Base-by-base conservation (phyloP, 2,888 invertebrate genomes). In the Pachymerium ferrugineum region DNA sequence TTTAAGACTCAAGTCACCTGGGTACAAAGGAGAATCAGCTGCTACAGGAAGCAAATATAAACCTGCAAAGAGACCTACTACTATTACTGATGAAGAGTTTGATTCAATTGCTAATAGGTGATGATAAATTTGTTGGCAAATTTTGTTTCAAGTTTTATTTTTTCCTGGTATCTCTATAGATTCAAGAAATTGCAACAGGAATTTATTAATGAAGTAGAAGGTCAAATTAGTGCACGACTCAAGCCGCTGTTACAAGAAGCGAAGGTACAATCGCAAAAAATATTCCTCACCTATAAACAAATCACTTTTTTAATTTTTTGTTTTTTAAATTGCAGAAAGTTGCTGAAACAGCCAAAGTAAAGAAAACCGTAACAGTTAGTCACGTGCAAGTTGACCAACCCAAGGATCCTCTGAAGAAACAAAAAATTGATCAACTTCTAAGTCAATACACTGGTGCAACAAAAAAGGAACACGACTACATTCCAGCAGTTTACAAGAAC, bases 241-340 rank as follows among this genome's bases (percentile, higher is more conserved):
- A 19, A 42, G 54, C 47, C 54, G 19, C 22, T 72, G n/a, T 29
- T 72, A 3, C 72, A 47, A n/a, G 47, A 72, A 72, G 72, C 47
- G n/a, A 72, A 72, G 54, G 72, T 72, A 33, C 16, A n/a, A 12
- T 29, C 19, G 12, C 14, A n/a, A n/a, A n/a, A n/a, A n/a, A n/a
- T 4, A n/a, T 38, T 38, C 8, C 38, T 8, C 8, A 3, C 12
- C 8, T 38, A n/a, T 4, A 8, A 3, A 25, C 12, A 62, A 16
- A 16, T 5, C 10, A 25, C n/a, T 16, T 62, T 25, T 62, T 2
- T n/a, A 62, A 62, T 62, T 38, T 38, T 12, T 38, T 12, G 8
- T 38, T 2, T 38, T 38, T 38, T 62, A 10, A n/a, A 12, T 35
- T 54, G 16, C 29, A 69, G 69, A 69, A 69, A 69, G 28, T 69